Percentiles rank a stretch among this genome's conserved stretches.
These are phyloP conservation scores for Mesorhabditis spiculigera DNA, from an alignment of 2,888 invertebrate species.

Conservation along the genomic window DNA sequence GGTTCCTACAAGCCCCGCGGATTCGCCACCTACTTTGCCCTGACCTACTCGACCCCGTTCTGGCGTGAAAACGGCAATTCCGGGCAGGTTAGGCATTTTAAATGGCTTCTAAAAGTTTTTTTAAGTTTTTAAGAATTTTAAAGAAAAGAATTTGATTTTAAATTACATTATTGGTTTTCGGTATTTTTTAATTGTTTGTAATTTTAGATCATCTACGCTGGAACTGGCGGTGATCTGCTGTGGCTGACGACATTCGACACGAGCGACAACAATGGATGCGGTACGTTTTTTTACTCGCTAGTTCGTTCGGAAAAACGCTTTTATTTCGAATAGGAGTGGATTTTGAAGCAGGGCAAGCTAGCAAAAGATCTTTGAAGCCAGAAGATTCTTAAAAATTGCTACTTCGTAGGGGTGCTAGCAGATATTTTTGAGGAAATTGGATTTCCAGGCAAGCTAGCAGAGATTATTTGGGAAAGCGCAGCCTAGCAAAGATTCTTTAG, in stretches of 20 bases:
- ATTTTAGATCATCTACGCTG: slow-evolving; percentile 25
- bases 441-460: no score
- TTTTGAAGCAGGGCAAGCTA: no score
- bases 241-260: slow-evolving; percentile 47
- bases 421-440: no score
- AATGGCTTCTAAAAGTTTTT: background rate
- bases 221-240: slow-evolving; percentile 26
- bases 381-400: no score
- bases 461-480: no score
- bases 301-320: background rate
- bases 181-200: background rate
- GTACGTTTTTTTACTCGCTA: slow-evolving; percentile 15
- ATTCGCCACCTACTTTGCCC: slow-evolving; percentile 42
- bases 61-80: slow-evolving; percentile 37
- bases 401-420: no score
- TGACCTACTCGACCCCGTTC: slow-evolving; percentile 37
- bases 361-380: no score
- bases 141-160: background rate
- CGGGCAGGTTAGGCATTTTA: slow-evolving; percentile 23
- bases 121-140: background rate
- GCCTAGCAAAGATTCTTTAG: no score
- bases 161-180: background rate
- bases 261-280: slow-evolving; percentile 26
- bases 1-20: slow-evolving; percentile 39
- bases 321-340: no score